These are phyloP conservation scores for Nyctereutes procyonoides DNA, from an alignment of 2,113 vertebrate genomes.

Conservation along the genomic window DNA sequence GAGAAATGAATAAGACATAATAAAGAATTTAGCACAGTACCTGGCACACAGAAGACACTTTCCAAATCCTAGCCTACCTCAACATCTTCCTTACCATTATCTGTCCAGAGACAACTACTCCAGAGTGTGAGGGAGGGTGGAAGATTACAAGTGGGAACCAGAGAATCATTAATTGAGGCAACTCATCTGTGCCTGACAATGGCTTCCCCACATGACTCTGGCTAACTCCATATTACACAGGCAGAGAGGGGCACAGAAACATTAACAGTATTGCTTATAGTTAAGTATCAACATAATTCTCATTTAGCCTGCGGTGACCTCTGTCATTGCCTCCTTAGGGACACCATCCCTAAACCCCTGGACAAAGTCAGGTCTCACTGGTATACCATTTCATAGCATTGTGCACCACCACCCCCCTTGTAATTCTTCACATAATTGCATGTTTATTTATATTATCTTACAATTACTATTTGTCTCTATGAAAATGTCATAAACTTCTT, in stretches of 20 bases:
- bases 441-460: background rate
- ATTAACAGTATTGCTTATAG: background rate
- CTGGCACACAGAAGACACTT: background rate
- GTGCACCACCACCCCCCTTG: accelerated
- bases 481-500: background rate
- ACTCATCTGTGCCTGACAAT: background rate
- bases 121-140: background rate
- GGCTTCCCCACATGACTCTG: background rate
- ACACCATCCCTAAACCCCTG: background rate
- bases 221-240: background rate
- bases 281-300: background rate
- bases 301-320: background rate
- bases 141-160: background rate
- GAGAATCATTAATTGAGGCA: background rate
- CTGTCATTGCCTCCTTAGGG: background rate
- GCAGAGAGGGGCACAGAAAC: background rate
- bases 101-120: background rate
- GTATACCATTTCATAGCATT: background rate
- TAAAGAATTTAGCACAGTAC: background rate
- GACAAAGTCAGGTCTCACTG: background rate
- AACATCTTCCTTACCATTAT: too few relatives aligned
- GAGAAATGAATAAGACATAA: background rate
- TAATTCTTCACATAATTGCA: background rate
- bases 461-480: background rate
- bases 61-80: background rate